These are phyloP conservation scores for Trididemnum miniatum DNA, from an alignment of 23 tunicate species.

Conservation along the genomic window DNA sequence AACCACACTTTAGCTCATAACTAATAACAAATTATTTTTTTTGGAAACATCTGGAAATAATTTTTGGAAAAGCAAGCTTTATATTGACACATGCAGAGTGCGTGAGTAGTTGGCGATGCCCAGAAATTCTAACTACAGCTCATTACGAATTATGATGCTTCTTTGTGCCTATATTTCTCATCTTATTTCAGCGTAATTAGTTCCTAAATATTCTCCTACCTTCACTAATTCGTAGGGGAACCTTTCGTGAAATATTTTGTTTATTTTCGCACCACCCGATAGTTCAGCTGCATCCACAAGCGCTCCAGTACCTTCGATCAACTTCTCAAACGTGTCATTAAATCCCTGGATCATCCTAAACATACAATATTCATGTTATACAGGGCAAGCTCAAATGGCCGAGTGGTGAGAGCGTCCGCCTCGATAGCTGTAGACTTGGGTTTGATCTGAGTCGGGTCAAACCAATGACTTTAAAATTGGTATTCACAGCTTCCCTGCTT, in stretches of 20 bases:
- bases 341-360: constrained; percentile 93
- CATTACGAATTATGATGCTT: not conserved
- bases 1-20: too few species aligned
- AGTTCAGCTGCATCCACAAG: constrained; percentile 65
- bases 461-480: too few species aligned
- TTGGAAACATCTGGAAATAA: not conserved
- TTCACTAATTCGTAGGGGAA: constrained; percentile 87
- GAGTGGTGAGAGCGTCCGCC: too few species aligned
- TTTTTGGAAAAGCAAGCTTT: too few species aligned
- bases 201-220: constrained; percentile 23
- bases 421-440: too few species aligned
- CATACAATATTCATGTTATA: too few species aligned
- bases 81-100: too few species aligned
- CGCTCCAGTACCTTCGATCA: constrained; percentile 93
- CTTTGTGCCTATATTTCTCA: not conserved
- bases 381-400: too few species aligned
- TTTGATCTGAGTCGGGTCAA: too few species aligned
- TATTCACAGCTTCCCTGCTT: too few species aligned
- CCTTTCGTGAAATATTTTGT: constrained; percentile 92
- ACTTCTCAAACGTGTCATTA: constrained; percentile 64
- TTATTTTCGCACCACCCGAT: constrained; percentile 99
- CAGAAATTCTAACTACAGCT: too few species aligned
- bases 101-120: too few species aligned
- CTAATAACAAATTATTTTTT: not conserved
- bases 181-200: not conserved